Evolutionary conservation across 2,888 invertebrate species (phyloP).

Genomic region (Eudasyphora cyanicolor): DNA sequence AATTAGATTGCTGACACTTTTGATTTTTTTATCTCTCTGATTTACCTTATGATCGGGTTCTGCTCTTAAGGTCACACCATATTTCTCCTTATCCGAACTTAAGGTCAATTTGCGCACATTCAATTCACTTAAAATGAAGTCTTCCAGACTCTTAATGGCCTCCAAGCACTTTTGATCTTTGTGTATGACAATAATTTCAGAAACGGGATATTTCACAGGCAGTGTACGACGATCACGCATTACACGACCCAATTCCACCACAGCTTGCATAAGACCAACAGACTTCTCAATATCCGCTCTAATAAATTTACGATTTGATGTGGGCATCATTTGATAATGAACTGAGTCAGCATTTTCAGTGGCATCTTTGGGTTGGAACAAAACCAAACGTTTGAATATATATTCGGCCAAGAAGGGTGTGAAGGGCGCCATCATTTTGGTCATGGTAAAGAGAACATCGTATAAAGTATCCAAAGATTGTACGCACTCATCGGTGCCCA

Average conservation of each 20-base stretch:
- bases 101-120: constrained; percentile 93
- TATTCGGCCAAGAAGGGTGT: constrained; percentile 97
- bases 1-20: no score
- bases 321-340: constrained; percentile 95
- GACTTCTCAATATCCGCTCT: constrained; percentile 93
- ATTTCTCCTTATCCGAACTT: constrained; percentile 94
- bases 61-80: constrained; percentile 93
- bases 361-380: constrained; percentile 81
- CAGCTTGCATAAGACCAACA: constrained; percentile 95
- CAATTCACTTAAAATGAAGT: constrained; percentile 94
- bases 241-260: constrained; percentile 96
- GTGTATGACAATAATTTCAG: constrained; percentile 97
- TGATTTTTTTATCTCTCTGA: no score
- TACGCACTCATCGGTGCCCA: constrained; percentile 89
- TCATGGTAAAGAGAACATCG: constrained; percentile 92
- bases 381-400: constrained; percentile 93
- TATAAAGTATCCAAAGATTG: constrained; percentile 93
- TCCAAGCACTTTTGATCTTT: constrained; percentile 88
- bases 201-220: constrained; percentile 97
- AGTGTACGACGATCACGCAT: constrained; percentile 95
- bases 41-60: constrained; percentile 95
- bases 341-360: constrained; percentile 85
- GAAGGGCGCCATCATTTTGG: constrained; percentile 97
- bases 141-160: constrained; percentile 89
- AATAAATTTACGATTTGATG: constrained; percentile 86